phyloP scores from a whole-genome alignment of 2,888 invertebrate genomes.

The Tipula helvola region DNA sequence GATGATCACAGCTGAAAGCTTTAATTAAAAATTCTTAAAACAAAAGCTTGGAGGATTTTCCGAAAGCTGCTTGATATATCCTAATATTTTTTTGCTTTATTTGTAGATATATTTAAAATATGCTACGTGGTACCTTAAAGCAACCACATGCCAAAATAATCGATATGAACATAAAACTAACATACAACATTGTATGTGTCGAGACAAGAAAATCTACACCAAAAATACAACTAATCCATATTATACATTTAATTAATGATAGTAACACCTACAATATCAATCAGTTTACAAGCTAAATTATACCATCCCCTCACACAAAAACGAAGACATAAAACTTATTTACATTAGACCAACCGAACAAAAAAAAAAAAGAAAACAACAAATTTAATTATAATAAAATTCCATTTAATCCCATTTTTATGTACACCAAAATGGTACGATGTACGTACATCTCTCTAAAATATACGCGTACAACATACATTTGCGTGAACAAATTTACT shows the following conservation, averaged over 20 bases:
- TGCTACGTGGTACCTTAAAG: too few relatives aligned
- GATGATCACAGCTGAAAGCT: too few relatives aligned
- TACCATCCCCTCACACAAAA: not conserved
- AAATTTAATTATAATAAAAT: not conserved
- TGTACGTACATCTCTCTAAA: not conserved
- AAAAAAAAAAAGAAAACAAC: not conserved
- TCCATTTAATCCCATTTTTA: not conserved
- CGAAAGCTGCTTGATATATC: too few relatives aligned
- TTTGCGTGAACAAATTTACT: constrained; percentile 9
- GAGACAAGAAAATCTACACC: too few relatives aligned
- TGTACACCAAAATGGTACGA: not conserved
- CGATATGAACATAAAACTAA: too few relatives aligned
- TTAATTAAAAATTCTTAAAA: too few relatives aligned
- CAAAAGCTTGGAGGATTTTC: too few relatives aligned
- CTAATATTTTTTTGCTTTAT: too few relatives aligned
- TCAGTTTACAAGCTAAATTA: not conserved
- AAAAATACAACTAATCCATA: not conserved
- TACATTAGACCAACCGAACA: not conserved
- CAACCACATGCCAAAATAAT: too few relatives aligned
- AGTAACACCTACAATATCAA: not conserved
- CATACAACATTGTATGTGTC: too few relatives aligned
- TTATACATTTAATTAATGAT: not conserved
- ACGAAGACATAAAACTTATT: not conserved
- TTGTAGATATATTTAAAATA: too few relatives aligned
- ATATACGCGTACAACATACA: too few relatives aligned